Conservation (phyloP, 2,113 vertebrate species). For the Sceloporus undulatus region DNA sequence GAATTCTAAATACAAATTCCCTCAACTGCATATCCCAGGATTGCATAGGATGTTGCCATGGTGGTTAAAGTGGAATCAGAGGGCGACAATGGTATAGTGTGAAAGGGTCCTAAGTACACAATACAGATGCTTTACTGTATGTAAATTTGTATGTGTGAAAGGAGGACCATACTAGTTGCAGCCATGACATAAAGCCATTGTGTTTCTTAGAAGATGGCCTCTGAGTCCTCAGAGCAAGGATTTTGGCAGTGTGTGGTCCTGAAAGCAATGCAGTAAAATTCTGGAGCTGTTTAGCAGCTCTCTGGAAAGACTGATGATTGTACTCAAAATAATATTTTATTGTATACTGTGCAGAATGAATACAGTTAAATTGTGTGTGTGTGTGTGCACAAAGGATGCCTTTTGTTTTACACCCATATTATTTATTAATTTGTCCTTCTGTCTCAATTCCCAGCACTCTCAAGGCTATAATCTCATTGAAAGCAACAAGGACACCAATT, state of each 20-base stretch:
- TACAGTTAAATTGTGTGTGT: not conserved
- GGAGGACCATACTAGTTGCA: not conserved
- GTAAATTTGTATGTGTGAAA: not conserved
- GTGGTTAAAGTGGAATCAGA: too few species aligned
- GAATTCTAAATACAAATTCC: too few species aligned
- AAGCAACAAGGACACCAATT: not conserved
- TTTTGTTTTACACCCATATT: not conserved
- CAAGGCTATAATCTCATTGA: not conserved
- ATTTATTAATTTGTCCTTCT: not conserved
- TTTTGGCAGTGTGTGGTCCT: not conserved
- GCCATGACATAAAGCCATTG: not conserved
- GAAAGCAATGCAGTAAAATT: not conserved
- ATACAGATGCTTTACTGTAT: too few species aligned
- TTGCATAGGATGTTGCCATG: too few species aligned
- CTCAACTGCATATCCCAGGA: too few species aligned
- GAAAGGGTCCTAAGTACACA: too few species aligned
- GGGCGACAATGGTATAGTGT: too few species aligned
- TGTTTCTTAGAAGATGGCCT: not conserved
- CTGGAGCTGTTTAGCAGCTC: not conserved
- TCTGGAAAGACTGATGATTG: not conserved
- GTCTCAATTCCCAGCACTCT: not conserved
- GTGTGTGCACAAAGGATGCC: not conserved
- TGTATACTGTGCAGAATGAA: not conserved
- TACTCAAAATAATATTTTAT: not conserved
- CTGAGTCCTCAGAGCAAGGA: not conserved